Base-by-base conservation (phyloP, 2,797 vertebrate genomes). In the Paguma larvata region DNA sequence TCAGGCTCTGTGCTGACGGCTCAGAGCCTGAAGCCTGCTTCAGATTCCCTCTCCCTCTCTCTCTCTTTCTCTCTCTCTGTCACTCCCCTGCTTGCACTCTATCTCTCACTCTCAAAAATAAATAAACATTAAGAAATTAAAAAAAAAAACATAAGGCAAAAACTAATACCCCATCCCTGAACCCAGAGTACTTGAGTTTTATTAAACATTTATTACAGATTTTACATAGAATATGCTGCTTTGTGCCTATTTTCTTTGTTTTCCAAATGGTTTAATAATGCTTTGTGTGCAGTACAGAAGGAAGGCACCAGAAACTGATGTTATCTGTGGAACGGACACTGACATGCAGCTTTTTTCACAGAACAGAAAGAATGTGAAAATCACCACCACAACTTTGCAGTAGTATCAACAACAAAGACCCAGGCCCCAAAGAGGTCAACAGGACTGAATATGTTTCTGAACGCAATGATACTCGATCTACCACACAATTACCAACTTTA, bases 271-370 rank as follows among this genome's bases (percentile, higher is more conserved):
- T 30, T 38, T 82, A 15, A 7, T 10, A 19, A 21, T 32, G 6
- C 30, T 80, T 67, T 56, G 6, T 63, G 85, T 14, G 15, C 4
- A n/a, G 18, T 11, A 68, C 1, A 75, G 5, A 56, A 65, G 18
- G 0, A 8, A 89, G 13, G 53, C 46, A 83, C 16, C 2, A 2
- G 63, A 77, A 46, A 85, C 8, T 14, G 32, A 19, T 21, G 16
- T 23, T 27, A 27, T 19, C 53, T 38, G 3, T 10, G 14, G 27
- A 68, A 1, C 0, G n/a, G 78, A 44, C 4, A 38, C 0, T 6
- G 67, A 73, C 10, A 2, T 23, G 18, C 32, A 68, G 2, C 46
- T 86, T 25, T 25, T 27, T 19, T 34, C 70, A 73, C 10, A 23
- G 62, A 14, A 19, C 15, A 88, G 78, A 68, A 6, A 70, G 44